Percentiles rank a stretch among this genome's conserved stretches.
Conservation (phyloP, 1,140 invertebrate genomes). For the Bombus impatiens region DNA sequence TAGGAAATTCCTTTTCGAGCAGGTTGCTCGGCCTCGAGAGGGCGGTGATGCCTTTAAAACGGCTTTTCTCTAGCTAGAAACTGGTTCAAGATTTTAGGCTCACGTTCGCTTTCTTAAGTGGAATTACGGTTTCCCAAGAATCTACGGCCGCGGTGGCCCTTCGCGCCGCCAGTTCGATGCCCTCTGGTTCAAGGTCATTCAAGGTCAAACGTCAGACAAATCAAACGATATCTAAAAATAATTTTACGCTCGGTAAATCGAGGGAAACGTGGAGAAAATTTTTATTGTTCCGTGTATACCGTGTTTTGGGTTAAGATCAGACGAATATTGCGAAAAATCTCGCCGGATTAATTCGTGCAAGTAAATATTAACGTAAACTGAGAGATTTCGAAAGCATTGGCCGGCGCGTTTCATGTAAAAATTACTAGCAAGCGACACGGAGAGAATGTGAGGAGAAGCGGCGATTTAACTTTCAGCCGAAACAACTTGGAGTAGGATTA, state of each 20-base stretch:
- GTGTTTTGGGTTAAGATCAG: too few species aligned
- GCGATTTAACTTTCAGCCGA: not conserved
- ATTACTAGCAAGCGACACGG: too few species aligned
- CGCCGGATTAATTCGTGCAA: too few species aligned
- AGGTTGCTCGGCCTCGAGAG: not conserved
- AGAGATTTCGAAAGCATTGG: too few species aligned
- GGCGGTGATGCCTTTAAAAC: not conserved
- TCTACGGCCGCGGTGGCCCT: slow-evolving; percentile 2
- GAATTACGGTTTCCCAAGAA: slow-evolving; percentile 16
- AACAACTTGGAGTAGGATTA: not conserved
- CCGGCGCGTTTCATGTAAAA: too few species aligned
- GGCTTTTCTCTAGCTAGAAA: not conserved
- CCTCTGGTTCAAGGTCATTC: slow-evolving; percentile 9
- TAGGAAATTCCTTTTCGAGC: not conserved
- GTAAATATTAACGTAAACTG: too few species aligned
- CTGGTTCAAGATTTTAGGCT: not conserved
- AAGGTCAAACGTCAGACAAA: slow-evolving; percentile 1
- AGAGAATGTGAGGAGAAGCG: not conserved
- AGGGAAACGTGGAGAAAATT: not conserved
- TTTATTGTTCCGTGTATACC: too few species aligned
- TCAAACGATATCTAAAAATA: too few species aligned
- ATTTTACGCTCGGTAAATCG: not conserved
- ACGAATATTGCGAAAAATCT: too few species aligned
- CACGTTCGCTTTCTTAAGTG: slow-evolving; percentile 22
- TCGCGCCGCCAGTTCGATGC: slow-evolving; percentile 1